Evolutionary conservation across 2,797 vertebrate genomes (phyloP).

Genomic region (Micropoecilia bifurca): DNA sequence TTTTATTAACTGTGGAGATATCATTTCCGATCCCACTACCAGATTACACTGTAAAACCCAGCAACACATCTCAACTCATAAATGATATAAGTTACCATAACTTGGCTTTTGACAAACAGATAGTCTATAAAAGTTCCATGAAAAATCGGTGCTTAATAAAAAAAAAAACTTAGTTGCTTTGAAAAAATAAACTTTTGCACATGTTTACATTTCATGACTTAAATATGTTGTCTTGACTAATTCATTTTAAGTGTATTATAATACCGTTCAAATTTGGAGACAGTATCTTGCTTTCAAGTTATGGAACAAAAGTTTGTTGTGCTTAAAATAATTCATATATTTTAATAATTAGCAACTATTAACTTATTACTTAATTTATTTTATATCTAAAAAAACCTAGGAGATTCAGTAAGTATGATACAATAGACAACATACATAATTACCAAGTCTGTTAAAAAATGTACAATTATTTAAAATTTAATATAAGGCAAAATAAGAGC

Average conservation of each 20-base stretch:
- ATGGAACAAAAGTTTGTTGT: not conserved
- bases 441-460: not conserved
- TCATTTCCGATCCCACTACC: conserved; percentile 58
- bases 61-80: not conserved
- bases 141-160: not conserved
- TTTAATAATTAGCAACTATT: not conserved
- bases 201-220: not conserved
- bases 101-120: not conserved
- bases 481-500: not conserved
- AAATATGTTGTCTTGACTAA: not conserved
- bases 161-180: not conserved
- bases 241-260: not conserved
- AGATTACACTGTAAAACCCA: conserved; percentile 33
- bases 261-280: not conserved
- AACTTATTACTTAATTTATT: not conserved
- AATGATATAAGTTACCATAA: not conserved
- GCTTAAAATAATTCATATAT: not conserved
- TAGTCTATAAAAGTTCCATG: not conserved
- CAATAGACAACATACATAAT: not conserved
- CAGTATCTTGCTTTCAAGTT: not conserved
- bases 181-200: not conserved
- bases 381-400: not conserved
- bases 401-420: not conserved
- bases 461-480: too few relatives aligned
- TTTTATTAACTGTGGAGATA: conserved; percentile 52